Evolutionary conservation across 2,797 vertebrate species (phyloP).

Genomic region (Morelia viridis): DNA sequence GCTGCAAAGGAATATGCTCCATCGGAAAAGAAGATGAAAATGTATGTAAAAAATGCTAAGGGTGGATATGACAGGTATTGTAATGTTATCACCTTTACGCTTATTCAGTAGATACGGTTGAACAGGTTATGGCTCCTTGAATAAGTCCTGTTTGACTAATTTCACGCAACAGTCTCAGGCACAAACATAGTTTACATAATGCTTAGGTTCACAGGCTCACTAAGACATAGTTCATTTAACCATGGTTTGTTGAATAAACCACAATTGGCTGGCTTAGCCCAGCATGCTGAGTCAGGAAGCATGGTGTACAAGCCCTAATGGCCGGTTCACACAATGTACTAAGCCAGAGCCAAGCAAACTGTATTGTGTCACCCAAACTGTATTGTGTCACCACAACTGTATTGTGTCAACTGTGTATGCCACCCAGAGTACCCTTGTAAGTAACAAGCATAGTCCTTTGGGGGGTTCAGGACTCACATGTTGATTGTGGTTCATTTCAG

Average conservation of each 20-base stretch:
- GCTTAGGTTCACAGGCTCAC: neutral
- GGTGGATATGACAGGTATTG: slow-evolving; percentile 69
- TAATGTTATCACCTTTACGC: neutral
- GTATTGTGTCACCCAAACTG: neutral
- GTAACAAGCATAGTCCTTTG: neutral
- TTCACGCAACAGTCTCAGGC: neutral
- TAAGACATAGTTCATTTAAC: neutral
- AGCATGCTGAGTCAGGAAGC: neutral
- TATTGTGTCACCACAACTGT: neutral
- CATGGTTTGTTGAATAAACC: neutral
- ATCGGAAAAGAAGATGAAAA: slow-evolving; percentile 64
- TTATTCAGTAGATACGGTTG: neutral
- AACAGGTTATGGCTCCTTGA: neutral
- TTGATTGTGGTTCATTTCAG: slow-evolving; percentile 41
- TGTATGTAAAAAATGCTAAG: slow-evolving; percentile 19
- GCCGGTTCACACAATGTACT: neutral
- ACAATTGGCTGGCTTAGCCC: neutral
- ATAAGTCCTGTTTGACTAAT: neutral
- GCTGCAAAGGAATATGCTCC: slow-evolving; percentile 57
- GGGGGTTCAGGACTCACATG: neutral
- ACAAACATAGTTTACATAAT: neutral
- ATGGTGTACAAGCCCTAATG: neutral
- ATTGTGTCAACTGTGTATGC: too few species aligned
- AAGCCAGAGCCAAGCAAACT: neutral
- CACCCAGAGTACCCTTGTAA: too few species aligned